Base-by-base conservation (phyloP, 2,113 vertebrate genomes). In the Actinemys pallida region DNA sequence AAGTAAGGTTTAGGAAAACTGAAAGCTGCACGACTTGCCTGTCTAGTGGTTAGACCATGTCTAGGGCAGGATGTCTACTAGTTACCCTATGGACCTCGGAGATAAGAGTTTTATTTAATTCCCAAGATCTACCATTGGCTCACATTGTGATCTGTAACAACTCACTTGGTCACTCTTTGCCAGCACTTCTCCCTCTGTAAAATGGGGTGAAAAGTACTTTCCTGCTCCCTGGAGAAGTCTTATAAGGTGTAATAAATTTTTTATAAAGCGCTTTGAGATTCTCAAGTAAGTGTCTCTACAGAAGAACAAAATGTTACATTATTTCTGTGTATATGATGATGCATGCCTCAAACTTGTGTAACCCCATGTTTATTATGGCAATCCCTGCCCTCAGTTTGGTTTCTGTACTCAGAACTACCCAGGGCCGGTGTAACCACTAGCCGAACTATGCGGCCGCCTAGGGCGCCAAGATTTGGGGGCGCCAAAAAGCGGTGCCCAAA, bases 191-290 rank as follows among this genome's bases (percentile, higher is more conserved):
- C 45, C n/a, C 1, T 42, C 1, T 2, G 56, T 84, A 86, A 93
- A 84, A 91, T 56, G 52, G n/a, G 27, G 52, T 1, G 3, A 16
- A 91, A 25, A 22, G 12, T 3, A 2, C 3, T 14, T 93, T 93
- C 9, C 81, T 72, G 75, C 81, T 72, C 57, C 13, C 59, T 12
- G 90, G 90, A 78, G 42, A 27, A 45, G 11, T 78, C 9, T 24
- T 76, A 57, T 88, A 75, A 56, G 39, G 80, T 19, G 1, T 72
- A 39, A 90, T 72, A 39, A 86, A 27, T 57, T 19, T 90, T 87
- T 90, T 35, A 56, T 85, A 47, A 94, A 75, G 80, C 22, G 42
- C 62, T 86, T 86, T 83, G 53, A 86, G 56, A 35, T 80, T 86
- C 84, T 85, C 76, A 2, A 6, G 82, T 87, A 24, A 62, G 88